Percentiles rank a stretch among this genome's conserved stretches.
These are phyloP conservation scores for Sinodicranocentrus sp. DNA, from an alignment of 2,888 invertebrate species.

Conservation along the genomic window DNA sequence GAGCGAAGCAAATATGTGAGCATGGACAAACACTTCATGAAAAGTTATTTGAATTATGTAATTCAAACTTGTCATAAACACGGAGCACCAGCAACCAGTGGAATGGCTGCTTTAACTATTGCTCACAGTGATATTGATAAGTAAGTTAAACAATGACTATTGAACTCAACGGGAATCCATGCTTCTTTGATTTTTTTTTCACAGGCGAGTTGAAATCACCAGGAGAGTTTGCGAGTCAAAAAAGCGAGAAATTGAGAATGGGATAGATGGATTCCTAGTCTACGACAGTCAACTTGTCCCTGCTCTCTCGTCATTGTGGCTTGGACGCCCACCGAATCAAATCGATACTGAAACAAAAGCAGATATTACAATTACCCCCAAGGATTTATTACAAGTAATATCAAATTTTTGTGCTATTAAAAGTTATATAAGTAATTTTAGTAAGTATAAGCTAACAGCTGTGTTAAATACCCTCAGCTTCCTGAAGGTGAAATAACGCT, in stretches of 20 bases:
- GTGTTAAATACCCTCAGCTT: conserved; percentile 77
- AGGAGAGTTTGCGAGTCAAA: conserved; percentile 79
- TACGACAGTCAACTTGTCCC: conserved; percentile 84
- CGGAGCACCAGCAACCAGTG: conserved; percentile 84
- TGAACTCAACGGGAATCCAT: too few species aligned
- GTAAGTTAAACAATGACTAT: conserved; percentile 31
- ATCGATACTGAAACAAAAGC: conserved; percentile 79
- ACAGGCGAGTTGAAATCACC: conserved; percentile 45
- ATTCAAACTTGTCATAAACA: conserved; percentile 82
- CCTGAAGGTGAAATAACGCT: conserved; percentile 84
- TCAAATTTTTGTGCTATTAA: neutral
- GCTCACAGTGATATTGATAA: conserved; percentile 77
- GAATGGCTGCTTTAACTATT: conserved; percentile 84
- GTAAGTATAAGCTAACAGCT: too few species aligned
- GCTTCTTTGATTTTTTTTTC: too few species aligned
- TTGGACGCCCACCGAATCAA: conserved; percentile 80
- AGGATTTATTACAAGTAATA: conserved; percentile 80
- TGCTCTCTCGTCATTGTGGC: conserved; percentile 81
- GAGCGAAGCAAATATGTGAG: conserved; percentile 85
- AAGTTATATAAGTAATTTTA: neutral
- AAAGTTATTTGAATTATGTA: conserved; percentile 83
- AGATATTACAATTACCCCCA: conserved; percentile 79
- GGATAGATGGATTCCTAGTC: conserved; percentile 86
- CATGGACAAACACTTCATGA: conserved; percentile 83
- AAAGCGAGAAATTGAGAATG: conserved; percentile 81